phyloP scores from a whole-genome alignment of 1,140 invertebrate species.

The Brachionus rotundiformis region DNA sequence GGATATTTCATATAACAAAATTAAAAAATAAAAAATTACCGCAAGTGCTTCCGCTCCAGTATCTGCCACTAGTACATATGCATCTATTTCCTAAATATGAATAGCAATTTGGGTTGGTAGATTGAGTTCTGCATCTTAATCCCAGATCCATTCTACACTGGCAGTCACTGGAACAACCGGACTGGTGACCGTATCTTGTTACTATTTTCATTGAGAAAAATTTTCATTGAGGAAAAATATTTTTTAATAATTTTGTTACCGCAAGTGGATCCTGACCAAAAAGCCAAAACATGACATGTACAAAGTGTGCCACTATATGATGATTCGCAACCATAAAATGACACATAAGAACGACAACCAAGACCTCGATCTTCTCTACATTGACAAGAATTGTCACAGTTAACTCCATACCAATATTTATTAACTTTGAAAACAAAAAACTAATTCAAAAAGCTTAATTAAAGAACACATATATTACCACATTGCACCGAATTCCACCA shows the following conservation, averaged over 20 bases:
- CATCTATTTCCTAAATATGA: neutral
- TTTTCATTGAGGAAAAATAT: too few species aligned
- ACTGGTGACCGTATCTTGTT: neutral
- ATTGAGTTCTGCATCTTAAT: neutral
- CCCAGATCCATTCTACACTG: neutral
- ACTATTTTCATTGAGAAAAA: neutral
- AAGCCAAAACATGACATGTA: neutral
- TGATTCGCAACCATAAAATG: neutral
- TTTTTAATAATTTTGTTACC: too few species aligned
- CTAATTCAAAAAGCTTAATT: neutral
- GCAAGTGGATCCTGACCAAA: neutral
- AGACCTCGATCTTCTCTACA: neutral
- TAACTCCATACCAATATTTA: neutral
- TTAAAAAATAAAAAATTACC: too few species aligned
- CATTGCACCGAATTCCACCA: neutral
- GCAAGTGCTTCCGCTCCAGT: too few species aligned
- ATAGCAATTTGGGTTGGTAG: neutral
- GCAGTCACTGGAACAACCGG: neutral
- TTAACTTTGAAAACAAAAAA: neutral
- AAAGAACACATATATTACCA: neutral
- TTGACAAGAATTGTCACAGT: neutral
- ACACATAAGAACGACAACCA: neutral
- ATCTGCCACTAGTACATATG: neutral
- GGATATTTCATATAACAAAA: too few species aligned
- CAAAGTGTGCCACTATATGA: neutral